Evolutionary conservation across 2,888 invertebrate species (phyloP).

Genomic region (Chelonus formosanus): DNA sequence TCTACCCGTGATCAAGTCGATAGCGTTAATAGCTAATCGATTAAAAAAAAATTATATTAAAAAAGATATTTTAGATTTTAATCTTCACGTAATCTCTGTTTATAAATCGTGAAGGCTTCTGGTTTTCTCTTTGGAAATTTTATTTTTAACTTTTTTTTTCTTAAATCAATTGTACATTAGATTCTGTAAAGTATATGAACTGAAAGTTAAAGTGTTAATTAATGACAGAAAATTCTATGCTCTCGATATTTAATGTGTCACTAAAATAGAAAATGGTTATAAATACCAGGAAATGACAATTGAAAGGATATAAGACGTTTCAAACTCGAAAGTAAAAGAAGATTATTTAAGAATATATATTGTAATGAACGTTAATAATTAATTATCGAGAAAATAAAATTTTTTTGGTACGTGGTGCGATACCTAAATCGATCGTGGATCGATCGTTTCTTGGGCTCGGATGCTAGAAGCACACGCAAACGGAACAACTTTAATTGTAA

Average conservation of each 20-base stretch:
- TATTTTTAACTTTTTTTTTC: no score
- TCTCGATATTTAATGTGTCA: no score
- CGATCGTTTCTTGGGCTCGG: conserved; percentile 43
- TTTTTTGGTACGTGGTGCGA: conserved; percentile 21
- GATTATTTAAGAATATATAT: conserved; percentile 16
- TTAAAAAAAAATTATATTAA: background rate
- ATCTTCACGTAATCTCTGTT: no score
- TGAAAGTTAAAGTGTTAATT: no score
- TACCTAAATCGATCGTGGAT: conserved; percentile 45
- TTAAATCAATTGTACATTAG: no score
- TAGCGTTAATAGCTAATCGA: no score
- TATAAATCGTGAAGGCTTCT: no score
- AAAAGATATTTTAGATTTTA: background rate
- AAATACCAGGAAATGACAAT: background rate
- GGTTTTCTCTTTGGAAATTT: no score
- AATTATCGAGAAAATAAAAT: conserved; percentile 7
- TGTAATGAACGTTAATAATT: background rate
- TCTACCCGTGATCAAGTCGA: background rate
- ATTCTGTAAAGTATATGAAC: no score
- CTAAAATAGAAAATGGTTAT: no score
- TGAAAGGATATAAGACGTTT: conserved; percentile 34
- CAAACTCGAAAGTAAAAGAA: conserved; percentile 28
- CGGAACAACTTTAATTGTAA: conserved; percentile 45
- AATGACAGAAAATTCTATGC: no score
- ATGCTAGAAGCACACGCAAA: conserved; percentile 37